Evolutionary conservation across 2,113 vertebrate genomes (phyloP).

Genomic region (Redunca redunca): DNA sequence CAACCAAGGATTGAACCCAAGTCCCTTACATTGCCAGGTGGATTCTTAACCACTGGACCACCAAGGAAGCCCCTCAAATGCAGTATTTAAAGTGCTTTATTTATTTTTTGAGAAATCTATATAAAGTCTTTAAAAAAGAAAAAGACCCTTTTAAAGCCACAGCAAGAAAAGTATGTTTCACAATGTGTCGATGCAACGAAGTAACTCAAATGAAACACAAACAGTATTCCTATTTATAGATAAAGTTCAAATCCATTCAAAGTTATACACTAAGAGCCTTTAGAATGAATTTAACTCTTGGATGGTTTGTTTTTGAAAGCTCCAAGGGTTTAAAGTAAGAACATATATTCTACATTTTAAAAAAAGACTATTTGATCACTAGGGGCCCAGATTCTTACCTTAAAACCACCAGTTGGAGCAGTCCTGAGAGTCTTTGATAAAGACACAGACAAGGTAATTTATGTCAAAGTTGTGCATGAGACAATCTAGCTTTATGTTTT

Average conservation of each 20-base stretch:
- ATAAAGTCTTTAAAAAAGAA: not conserved
- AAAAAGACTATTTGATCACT: not conserved
- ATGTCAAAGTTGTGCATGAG: not conserved
- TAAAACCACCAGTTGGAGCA: not conserved
- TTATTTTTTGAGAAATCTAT: not conserved
- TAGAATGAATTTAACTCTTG: not conserved
- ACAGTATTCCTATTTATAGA: not conserved
- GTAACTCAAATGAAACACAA: conserved; percentile 18
- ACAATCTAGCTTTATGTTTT: not conserved
- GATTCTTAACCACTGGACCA: not conserved
- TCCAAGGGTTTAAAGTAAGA: not conserved
- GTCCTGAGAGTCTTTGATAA: not conserved
- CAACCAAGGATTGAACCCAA: not conserved
- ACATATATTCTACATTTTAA: not conserved
- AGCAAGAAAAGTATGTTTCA: not conserved
- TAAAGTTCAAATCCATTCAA: not conserved
- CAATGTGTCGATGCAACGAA: not conserved
- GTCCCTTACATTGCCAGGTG: not conserved
- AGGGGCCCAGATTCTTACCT: not conserved
- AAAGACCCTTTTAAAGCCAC: not conserved
- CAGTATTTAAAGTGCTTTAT: not conserved
- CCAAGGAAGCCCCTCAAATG: not conserved
- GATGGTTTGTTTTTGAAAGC: not conserved
- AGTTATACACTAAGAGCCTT: not conserved
- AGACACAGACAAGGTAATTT: not conserved